Percentiles rank a stretch among this genome's conserved stretches.
Evolutionary conservation across 1,140 invertebrate species (phyloP).

Genomic region (Cydia pomonella): DNA sequence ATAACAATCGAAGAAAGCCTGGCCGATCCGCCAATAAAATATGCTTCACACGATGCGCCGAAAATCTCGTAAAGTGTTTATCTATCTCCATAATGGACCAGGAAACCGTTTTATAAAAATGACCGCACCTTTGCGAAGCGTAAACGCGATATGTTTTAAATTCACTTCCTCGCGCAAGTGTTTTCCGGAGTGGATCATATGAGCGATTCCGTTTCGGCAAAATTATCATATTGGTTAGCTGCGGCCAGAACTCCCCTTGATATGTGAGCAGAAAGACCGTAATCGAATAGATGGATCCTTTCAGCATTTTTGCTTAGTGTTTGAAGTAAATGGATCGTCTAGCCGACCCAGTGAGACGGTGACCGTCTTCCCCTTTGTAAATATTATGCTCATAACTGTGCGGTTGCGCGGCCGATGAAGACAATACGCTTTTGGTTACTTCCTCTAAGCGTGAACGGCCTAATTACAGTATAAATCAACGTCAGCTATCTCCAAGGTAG

Average conservation of each 20-base stretch:
- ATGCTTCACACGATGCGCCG: neutral
- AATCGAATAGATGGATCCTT: neutral
- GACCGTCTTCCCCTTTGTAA: conserved; percentile 15
- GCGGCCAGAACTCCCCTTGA: neutral
- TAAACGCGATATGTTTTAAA: conserved; percentile 39
- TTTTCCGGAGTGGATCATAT: conserved; percentile 36
- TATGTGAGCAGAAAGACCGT: neutral
- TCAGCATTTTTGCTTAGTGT: neutral
- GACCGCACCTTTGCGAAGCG: conserved; percentile 18
- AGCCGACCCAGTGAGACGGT: conserved; percentile 22
- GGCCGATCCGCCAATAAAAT: neutral
- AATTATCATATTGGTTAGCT: neutral
- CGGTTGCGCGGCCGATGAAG: conserved; percentile 9
- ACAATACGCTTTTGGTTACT: conserved; percentile 2
- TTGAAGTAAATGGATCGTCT: conserved; percentile 7
- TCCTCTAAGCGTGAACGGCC: neutral
- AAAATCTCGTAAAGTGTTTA: conserved; percentile 18
- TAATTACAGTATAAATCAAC: neutral
- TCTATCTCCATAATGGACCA: conserved; percentile 28
- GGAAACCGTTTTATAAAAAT: conserved; percentile 20
- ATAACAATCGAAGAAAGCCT: neutral
- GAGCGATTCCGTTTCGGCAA: conserved; percentile 1
- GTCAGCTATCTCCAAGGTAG: neutral
- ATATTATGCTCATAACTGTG: conserved; percentile 19
- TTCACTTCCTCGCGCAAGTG: conserved; percentile 44